Evolutionary conservation across 1,140 invertebrate species (phyloP), one percentile per base, ranked within the genome.

Genomic region (Panagrolaimus sp.): DNA sequence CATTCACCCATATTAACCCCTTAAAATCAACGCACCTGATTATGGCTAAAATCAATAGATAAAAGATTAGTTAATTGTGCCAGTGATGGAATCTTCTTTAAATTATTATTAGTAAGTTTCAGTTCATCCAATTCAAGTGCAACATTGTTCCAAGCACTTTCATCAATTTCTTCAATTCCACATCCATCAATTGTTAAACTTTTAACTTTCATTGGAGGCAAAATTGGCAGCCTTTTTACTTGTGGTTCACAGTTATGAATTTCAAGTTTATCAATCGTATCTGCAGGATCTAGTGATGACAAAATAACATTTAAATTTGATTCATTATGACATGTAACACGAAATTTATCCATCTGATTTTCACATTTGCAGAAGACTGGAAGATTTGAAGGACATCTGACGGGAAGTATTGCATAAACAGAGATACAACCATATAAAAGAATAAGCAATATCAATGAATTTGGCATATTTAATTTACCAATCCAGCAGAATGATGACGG

Each of bases 11-110:
- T n/a, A n/a, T n/a, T n/a, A n/a, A n/a, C n/a, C n/a, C n/a, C n/a
- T n/a, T n/a, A n/a, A n/a, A n/a, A 64, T 44, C 16, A 11, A 43
- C 63, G 42, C 25, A 76, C 75, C 45, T 42, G 13, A 65, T 77
- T 77, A 20, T 13, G 8, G 51, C 78, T 78, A 8, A 77, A 53
- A 61, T 77, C 78, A 7, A 78, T 16, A 0, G 68, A 27, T 25
- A 78, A 13, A 20, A 77, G 38, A 7, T 76, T 75, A 5, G 45
- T 53, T 9, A 77, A 43, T 42, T 68, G 63, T 43, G 20, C 31
- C 27, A 78, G 27, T 11, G 27, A 62, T 11, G 75, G 75, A 20
- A 77, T 27, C 9, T 48, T 62, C 5, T 64, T 68, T 20, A 77
- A 27, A 3, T 23, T 61, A 63, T 78, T 78, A 27, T 78, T 75